A percentile compares a stretch with the other conserved stretches of the same genome.
Evolutionary conservation across 2,797 vertebrate genomes (phyloP).

Genomic region (Tapirus indicus): DNA sequence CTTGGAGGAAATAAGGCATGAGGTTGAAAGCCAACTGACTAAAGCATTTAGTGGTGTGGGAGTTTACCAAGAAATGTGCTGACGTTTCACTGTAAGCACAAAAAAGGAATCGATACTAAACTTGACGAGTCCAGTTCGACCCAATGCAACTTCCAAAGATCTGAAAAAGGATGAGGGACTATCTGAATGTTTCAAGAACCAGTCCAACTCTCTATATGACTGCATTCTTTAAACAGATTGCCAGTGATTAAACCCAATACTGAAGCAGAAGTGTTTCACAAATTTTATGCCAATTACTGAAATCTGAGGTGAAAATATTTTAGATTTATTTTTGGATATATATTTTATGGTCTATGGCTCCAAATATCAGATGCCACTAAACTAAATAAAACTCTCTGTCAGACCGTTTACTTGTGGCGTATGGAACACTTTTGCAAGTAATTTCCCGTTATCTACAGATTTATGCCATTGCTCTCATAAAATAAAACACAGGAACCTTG

Average conservation of each 20-base stretch:
- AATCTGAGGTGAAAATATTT: constrained; percentile 82
- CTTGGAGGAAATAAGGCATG: constrained; percentile 86
- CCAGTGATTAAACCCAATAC: neutral
- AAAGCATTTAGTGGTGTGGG: constrained; percentile 19
- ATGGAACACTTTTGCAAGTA: constrained; percentile 47
- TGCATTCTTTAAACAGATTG: neutral
- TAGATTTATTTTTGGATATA: constrained; percentile 70
- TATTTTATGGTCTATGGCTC: constrained; percentile 66
- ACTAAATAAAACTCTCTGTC: constrained; percentile 68
- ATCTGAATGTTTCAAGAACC: constrained; percentile 63
- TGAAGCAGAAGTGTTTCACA: constrained; percentile 79
- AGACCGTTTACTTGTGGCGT: constrained; percentile 72
- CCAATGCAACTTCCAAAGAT: constrained; percentile 55
- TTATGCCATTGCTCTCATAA: constrained; percentile 58
- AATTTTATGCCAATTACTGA: constrained; percentile 72
- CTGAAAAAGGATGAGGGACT: constrained; percentile 68
- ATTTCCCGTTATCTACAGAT: constrained; percentile 68
- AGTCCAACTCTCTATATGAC: neutral
- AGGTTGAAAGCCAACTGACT: constrained; percentile 82
- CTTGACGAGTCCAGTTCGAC: constrained; percentile 69
- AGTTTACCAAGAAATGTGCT: constrained; percentile 83
- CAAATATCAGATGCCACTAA: constrained; percentile 76
- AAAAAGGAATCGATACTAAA: constrained; percentile 80
- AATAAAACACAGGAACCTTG: constrained; percentile 32
- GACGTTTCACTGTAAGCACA: constrained; percentile 79